Evolutionary conservation across 2,113 vertebrate species (phyloP).

Genomic region (Meriones unguiculatus): DNA sequence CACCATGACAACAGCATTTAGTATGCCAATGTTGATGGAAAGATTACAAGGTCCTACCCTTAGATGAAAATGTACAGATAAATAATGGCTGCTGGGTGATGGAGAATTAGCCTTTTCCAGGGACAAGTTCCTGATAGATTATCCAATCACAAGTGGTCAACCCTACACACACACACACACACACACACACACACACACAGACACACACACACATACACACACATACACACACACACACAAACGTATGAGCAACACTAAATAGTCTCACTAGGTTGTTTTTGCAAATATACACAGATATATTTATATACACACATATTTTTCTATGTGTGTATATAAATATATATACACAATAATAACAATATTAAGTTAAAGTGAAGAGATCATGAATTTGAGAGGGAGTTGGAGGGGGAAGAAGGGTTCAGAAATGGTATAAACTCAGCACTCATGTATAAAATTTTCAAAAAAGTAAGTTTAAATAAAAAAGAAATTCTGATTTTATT

Average conservation of each 20-base stretch:
- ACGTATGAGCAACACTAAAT: neutral
- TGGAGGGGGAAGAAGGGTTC: too few species aligned
- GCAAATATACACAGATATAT: too few species aligned
- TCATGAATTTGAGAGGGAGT: neutral
- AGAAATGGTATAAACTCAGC: neutral
- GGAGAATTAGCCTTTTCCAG: neutral
- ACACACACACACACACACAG: neutral
- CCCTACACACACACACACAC: too few species aligned
- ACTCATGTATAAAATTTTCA: neutral
- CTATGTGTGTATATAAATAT: neutral
- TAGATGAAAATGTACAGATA: neutral
- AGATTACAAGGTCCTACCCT: neutral
- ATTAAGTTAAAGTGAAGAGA: neutral
- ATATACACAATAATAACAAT: neutral
- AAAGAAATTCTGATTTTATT: neutral
- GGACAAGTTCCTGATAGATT: neutral
- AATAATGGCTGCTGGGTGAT: neutral
- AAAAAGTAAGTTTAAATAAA: neutral
- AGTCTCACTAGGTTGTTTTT: neutral
- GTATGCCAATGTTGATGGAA: neutral
- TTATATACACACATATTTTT: neutral
- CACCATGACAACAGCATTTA: neutral
- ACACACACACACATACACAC: neutral
- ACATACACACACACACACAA: neutral
- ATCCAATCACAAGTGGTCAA: neutral